Percentiles rank a stretch among this genome's conserved stretches.
Conservation (phyloP, 2,888 invertebrate genomes). For the Tenthredo livida region DNA sequence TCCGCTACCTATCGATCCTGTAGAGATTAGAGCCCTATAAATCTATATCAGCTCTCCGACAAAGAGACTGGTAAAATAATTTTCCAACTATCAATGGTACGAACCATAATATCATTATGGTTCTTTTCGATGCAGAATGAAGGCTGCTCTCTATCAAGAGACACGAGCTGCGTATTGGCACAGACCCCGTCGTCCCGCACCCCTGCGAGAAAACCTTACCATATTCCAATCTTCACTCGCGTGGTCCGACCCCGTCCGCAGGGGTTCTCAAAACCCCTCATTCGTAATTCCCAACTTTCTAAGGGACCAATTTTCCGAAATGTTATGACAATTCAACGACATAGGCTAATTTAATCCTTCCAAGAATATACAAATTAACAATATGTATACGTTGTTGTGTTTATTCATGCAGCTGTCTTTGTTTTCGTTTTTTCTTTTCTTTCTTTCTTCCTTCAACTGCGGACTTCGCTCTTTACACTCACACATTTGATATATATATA, state of each 20-base stretch:
- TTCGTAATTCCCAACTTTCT: background rate
- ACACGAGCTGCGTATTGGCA: conserved; percentile 14
- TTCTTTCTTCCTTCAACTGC: background rate
- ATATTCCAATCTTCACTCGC: conserved; percentile 42
- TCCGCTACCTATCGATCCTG: background rate
- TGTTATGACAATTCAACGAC: background rate
- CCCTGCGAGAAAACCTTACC: conserved; percentile 7
- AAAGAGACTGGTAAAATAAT: no score
- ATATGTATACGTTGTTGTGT: background rate
- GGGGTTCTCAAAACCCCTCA: conserved; percentile 39
- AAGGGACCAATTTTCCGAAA: background rate
- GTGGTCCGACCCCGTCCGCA: background rate
- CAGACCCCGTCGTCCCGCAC: conserved; percentile 36
- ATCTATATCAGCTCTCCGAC: no score
- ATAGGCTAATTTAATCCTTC: background rate
- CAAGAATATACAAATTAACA: background rate
- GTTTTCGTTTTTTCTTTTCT: background rate
- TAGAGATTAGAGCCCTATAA: background rate
- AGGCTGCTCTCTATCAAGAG: conserved; percentile 4
- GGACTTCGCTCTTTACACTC: background rate
- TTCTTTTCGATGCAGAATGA: background rate
- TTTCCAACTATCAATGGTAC: no score
- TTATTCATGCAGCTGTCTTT: background rate
- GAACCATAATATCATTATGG: background rate
- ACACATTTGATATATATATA: background rate